Evolutionary conservation across 2,113 vertebrate genomes (phyloP).

Genomic region (Cyanoderma ruficeps): DNA sequence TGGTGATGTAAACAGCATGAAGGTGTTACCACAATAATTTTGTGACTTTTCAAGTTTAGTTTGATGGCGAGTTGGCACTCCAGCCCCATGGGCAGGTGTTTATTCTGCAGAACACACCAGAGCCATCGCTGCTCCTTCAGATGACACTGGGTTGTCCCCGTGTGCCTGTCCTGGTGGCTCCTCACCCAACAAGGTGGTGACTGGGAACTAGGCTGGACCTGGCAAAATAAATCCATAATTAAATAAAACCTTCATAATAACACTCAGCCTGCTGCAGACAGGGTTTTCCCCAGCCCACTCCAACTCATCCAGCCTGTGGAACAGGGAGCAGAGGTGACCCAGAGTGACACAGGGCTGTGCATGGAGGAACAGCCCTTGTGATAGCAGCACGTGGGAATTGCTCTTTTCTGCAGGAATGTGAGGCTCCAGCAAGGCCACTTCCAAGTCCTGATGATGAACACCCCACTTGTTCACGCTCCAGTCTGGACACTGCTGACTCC

Average conservation of each 20-base stretch:
- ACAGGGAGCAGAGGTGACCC: background rate
- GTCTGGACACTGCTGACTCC: background rate
- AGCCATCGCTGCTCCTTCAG: background rate
- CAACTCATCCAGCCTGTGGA: background rate
- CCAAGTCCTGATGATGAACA: background rate
- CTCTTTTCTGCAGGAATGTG: background rate
- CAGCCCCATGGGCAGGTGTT: background rate
- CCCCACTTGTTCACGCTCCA: background rate
- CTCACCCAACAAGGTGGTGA: background rate
- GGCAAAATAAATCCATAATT: background rate
- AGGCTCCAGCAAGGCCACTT: background rate
- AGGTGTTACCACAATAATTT: background rate
- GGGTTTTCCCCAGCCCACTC: background rate
- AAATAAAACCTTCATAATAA: background rate
- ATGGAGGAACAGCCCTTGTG: background rate
- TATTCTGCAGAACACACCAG: rapidly evolving
- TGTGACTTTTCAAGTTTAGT: background rate
- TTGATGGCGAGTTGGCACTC: background rate
- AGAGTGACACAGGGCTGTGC: background rate
- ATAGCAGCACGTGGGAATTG: background rate
- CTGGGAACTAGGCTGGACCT: background rate
- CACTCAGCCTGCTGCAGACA: background rate
- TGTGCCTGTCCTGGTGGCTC: background rate
- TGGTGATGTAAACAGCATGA: background rate
- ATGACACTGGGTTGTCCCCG: background rate